Base-by-base conservation (phyloP, 2,888 invertebrate species). In the Perizoma affinitatum region DNA sequence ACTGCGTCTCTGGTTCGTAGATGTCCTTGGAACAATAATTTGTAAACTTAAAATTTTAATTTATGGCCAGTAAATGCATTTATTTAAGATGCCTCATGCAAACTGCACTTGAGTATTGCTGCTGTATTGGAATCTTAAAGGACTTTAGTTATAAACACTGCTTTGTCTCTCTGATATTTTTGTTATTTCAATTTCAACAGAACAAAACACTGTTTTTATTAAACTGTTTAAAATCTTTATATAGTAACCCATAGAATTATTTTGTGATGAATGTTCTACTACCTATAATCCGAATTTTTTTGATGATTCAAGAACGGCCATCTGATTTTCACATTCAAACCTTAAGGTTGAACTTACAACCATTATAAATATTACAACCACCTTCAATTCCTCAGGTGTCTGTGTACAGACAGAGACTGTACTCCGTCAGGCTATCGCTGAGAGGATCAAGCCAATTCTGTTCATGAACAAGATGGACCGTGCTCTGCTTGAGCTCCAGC, bases 381-480 rank as follows among this genome's bases (percentile, higher is more conserved):
- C 7, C 36, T 11, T 36, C 8, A 59, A 51, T 51, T 61, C 11
- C 49, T 5, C 75, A 98, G 99, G 99, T 94, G 99, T 99, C 71
- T 99, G 99, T 86, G 99, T 99, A 76, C 99, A 99, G 93, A 99
- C 99, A 42, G 99, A 99, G 93, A 99, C 99, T 80, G 99, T 99
- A 63, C 94, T 99, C 79, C 97, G 99, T 93, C 99, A 99, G 91
- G 99, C 99, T 67, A 99, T 99, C 83, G 98, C 98, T 67, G 99
- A 99, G 93, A 97, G 99, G 84, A 99, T 99, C 82, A 99, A 99
- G 96, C 99, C 99, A 59, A 98, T 99, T 74, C 94, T 99, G 79
- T 99, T 99, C 96, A 99, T 99, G 99, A 99, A 99, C 97, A 99
- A 99, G 94, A 99, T 99, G 99, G 99, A 99, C 94, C 97, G 99